Evolutionary conservation across 2,113 vertebrate species (phyloP), one percentile per base, ranked within the genome.

Genomic region (Chunga burmeisteri): DNA sequence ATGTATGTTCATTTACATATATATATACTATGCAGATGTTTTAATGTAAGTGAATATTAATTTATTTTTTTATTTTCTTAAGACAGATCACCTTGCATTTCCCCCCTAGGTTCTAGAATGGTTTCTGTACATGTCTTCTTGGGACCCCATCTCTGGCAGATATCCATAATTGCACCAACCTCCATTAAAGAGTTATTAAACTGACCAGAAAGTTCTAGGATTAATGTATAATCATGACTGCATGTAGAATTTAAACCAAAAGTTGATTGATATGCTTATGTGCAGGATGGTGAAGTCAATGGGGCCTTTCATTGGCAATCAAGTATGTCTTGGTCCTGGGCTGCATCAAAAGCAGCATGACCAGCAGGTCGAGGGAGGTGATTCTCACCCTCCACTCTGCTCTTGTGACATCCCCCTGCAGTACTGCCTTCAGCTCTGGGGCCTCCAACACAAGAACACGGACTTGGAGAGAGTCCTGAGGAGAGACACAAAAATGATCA

Each of bases 401-500:
- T 29, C 19, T 52, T 9, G 6, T 74, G 15, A 70, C 9, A 44
- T 2, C 6, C 13, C 42, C 3, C 18, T 25, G 30, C 9, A 77
- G 25, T 21, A 15, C 4, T 58, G 26, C 3, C 1, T 71, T 16
- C 11, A 23, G 5, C 1, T 66, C 44, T 79, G 46, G 22, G 56
- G 7, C 17, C 55, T 16, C 59, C 61, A 74, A 11, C 10, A 50
- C 5, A 30, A 4, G 3, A n/a, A 22, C 10, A 19, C 5, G 17
- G 11, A 22, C 10, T 16, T 44, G 13, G 27, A 40, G 1, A 0
- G 0, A 0, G 7, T 40, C 13, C 44, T 11, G 22, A 44, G 7
- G 4, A 73, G 9, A 4, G 3, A 6, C 13, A 63, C 2, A 17
- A 73, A 82, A 36, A 26, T 5, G 2, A 23, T 22, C 38, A 38